Base-by-base conservation (phyloP, 2,113 vertebrate genomes). In the Ranitomeya imitator region DNA sequence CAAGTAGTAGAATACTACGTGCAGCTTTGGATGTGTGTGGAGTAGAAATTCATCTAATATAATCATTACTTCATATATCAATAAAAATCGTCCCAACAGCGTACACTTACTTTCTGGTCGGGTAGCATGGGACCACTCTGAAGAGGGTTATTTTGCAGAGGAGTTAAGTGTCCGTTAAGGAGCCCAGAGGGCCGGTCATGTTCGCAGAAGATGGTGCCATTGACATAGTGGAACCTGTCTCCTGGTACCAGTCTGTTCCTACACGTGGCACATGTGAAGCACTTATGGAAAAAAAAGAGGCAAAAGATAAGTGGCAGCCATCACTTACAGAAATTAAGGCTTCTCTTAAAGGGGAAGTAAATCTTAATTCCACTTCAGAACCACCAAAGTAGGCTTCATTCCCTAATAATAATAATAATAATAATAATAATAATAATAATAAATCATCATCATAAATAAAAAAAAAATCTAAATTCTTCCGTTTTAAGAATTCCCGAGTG, bases 121-220 rank as follows among this genome's bases (percentile, higher is more conserved):
- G 95, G 90, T 85, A 96, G 91, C 88, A 94, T 91, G 86, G 91
- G 87, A 91, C 87, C 94, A 87, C 89, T 79, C 88, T 94, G 95
- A 11, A 85, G 87, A 13, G 83, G 79, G 91, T 89, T 94, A 83
- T 86, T 85, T 90, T 94, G 95, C 10, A 80, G 83, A 37, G 77
- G 60, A 31, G 92, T 82, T 12, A 94, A 90, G 90, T 95, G 95
- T 74, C 93, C 92, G 52, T 89, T 85, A 65, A 95, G 92, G 80
- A 95, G 91, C 6, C 91, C 92, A 16, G 94, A 93, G 0, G 95
- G 95, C 79, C 93, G 93, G 90, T 96, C 95, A 8, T 95, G 95
- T 88, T 96, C 95, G 71, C 95, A 96, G 91, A 95, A 96, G 89
- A 96, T 94, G 1, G 94, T 93, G 63, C 95, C 95, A 1, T 95